phyloP scores from a whole-genome alignment of 2,113 vertebrate species.

The Vidua chalybeata region DNA sequence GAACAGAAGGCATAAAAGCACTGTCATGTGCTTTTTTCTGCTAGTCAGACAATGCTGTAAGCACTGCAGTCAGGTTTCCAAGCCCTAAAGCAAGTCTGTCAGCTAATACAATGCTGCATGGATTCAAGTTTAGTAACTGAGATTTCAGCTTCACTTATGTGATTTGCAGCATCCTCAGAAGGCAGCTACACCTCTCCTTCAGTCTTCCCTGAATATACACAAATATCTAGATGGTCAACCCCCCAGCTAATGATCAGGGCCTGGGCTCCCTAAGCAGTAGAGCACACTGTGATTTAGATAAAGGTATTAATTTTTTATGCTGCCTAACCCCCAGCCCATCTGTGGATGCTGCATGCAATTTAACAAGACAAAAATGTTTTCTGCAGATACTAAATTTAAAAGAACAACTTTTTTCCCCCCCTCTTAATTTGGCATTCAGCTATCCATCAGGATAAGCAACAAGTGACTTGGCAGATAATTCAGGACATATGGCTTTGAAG shows the following conservation, averaged over 20 bases:
- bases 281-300: not conserved
- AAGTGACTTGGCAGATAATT: constrained; percentile 44
- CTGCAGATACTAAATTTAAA: not conserved
- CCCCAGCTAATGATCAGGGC: not conserved
- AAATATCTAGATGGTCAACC: not conserved
- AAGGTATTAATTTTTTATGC: not conserved
- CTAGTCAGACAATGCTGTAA: not conserved
- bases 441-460: not conserved
- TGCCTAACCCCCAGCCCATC: not conserved
- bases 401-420: not conserved
- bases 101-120: not conserved
- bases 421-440: not conserved
- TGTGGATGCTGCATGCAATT: not conserved
- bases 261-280: not conserved
- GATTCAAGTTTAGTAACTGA: not conserved
- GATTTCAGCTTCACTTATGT: not conserved
- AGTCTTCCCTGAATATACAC: not conserved
- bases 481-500: constrained; percentile 39
- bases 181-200: not conserved
- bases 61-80: not conserved
- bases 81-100: not conserved
- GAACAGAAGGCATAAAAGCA: not conserved
- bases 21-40: not conserved
- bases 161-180: not conserved
- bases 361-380: not conserved